Evolutionary conservation across 2,888 invertebrate species (phyloP).

Genomic region (Teleogryllus oceanicus): DNA sequence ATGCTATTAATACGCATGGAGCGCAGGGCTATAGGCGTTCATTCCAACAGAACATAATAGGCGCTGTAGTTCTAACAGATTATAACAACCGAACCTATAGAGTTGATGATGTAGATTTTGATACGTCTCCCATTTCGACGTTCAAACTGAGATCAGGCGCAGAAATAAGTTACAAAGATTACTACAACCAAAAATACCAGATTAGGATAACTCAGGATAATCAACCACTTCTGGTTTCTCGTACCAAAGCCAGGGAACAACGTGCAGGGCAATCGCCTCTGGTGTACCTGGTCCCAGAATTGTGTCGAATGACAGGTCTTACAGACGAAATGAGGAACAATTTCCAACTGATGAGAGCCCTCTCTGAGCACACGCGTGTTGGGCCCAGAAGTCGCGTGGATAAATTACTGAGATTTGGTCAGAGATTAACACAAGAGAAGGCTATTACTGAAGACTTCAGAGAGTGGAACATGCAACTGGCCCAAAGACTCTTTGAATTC

Average conservation of each 20-base stretch:
- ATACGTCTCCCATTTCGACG: slow-evolving; percentile 55
- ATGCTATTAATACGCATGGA: slow-evolving; percentile 44
- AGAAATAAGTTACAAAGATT: slow-evolving; percentile 58
- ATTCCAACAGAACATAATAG: slow-evolving; percentile 44
- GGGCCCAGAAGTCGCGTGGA: slow-evolving; percentile 63
- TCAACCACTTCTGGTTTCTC: slow-evolving; percentile 79
- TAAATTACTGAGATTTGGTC: slow-evolving; percentile 65
- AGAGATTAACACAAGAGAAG: slow-evolving; percentile 53
- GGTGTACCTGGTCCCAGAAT: slow-evolving; percentile 76
- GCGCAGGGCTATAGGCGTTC: slow-evolving; percentile 35
- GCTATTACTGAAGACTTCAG: slow-evolving; percentile 56
- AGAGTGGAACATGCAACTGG: slow-evolving; percentile 69
- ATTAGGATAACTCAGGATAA: slow-evolving; percentile 57
- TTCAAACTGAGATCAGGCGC: slow-evolving; percentile 59
- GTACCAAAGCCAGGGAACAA: slow-evolving; percentile 65
- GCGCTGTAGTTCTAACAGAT: slow-evolving; percentile 66
- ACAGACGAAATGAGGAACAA: slow-evolving; percentile 63
- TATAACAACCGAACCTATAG: slow-evolving; percentile 74
- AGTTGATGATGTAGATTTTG: slow-evolving; percentile 70
- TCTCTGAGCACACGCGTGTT: slow-evolving; percentile 72
- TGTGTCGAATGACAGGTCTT: slow-evolving; percentile 80
- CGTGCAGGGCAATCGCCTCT: slow-evolving; percentile 65
- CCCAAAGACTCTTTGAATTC: slow-evolving; percentile 60
- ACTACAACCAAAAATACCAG: slow-evolving; percentile 67
- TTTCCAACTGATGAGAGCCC: slow-evolving; percentile 63